Evolutionary conservation across 2,888 invertebrate species (phyloP), one percentile per base, ranked within the genome.

Genomic region (Leptopilina syphax): DNA sequence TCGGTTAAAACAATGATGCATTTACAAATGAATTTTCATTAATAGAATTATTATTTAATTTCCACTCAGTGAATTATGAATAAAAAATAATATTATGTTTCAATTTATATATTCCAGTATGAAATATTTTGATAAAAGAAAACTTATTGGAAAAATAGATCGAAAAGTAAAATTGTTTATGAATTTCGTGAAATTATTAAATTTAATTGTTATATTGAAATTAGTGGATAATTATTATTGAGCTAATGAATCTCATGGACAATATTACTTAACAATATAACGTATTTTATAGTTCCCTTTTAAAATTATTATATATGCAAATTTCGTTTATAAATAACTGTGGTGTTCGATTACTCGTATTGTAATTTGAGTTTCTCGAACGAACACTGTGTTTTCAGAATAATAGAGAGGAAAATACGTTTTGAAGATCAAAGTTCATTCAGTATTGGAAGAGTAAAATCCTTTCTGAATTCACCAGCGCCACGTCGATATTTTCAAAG

Each of bases 401-500:
- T 41, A 73, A 57, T 73, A n/a, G 34, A 57, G 57, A 73, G 73
- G 57, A 73, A 57, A 73, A 73, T 73, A 54, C 57, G 54, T 73
- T 73, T 73, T 9, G 34, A 8, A n/a, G 34, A 12, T 73, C 34
- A 73, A 73, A 57, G 13, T 54, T 73, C 13, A 57, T 34, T 73
- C 73, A 13, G 24, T 8, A 70, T 54, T 54, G 50, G 13, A 57
- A 24, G 13, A 8, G 54, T 8, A 34, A 34, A 70, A 57, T 27
- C 27, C 12, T 54, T 57, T 13, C 50, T 34, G 13, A 54, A 27
- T 70, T 34, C 13, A 5, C 50, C 10, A 50, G 10, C 50, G 6
- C 8, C 44, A 8, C 50, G 12, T 50, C 12, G 50, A 50, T 50
- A 50, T 54, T 2, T 57, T 13, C 34, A 3, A 34, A 13, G 50